These are phyloP conservation scores for Diarsia mendica DNA, from an alignment of 2,888 invertebrate genomes.

Conservation along the genomic window DNA sequence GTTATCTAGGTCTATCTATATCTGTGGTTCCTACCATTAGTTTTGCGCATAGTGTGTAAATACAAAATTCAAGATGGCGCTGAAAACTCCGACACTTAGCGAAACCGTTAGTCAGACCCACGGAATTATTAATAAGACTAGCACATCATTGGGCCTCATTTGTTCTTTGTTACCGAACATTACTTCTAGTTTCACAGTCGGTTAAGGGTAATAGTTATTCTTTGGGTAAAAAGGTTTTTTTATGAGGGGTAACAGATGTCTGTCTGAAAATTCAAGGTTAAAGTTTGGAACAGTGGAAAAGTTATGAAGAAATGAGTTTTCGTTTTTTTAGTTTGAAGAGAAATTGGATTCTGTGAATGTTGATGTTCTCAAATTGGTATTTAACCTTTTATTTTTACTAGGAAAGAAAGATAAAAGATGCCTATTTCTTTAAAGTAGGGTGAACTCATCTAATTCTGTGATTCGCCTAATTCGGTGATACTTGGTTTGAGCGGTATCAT, in stretches of 20 bases:
- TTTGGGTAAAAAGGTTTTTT: slow-evolving; percentile 29
- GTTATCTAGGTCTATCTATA: too few species aligned
- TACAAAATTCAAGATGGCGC: slow-evolving; percentile 44
- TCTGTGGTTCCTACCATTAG: slow-evolving; percentile 22
- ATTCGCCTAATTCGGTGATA: too few species aligned
- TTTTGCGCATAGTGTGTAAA: slow-evolving; percentile 41
- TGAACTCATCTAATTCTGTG: too few species aligned
- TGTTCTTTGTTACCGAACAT: slow-evolving; percentile 25
- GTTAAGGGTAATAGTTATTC: slow-evolving; percentile 34
- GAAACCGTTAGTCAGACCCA: slow-evolving; percentile 45
- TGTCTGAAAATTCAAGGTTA: slow-evolving; percentile 21
- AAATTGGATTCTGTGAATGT: slow-evolving; percentile 1
- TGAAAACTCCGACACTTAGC: slow-evolving; percentile 41
- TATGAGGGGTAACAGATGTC: slow-evolving; percentile 37
- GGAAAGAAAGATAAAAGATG: background rate
- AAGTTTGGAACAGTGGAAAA: slow-evolving; percentile 16
- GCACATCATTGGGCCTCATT: slow-evolving; percentile 42
- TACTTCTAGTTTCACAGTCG: slow-evolving; percentile 21
- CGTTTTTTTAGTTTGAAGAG: background rate
- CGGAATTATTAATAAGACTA: slow-evolving; percentile 55
- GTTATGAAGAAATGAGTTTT: background rate
- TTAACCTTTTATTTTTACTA: background rate
- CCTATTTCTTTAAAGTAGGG: too few species aligned
- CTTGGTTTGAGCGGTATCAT: too few species aligned
- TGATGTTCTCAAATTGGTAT: background rate